Evolutionary conservation across 2,797 vertebrate species (phyloP), one percentile per base, ranked within the genome.

Genomic region (Balearica regulorum): DNA sequence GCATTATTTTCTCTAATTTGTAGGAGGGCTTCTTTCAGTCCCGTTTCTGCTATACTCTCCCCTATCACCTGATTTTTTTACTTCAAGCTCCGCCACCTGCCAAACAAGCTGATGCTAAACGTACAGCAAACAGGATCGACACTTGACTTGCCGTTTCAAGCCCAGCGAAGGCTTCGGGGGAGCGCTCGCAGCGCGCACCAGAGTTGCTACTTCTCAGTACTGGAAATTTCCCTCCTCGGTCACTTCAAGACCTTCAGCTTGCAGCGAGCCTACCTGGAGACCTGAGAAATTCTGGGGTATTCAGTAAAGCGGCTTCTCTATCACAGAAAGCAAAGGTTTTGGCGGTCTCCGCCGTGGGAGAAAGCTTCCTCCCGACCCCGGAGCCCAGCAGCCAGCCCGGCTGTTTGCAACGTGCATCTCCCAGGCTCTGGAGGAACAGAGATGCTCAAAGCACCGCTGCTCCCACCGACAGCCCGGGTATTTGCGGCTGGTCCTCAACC

Each of bases 321-420:
- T 5, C 10, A 37, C 0, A 1, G 26, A 60, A 85, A 83, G 64
- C n/a, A 94, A 81, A 48, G 31, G 33, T 66, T 25, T 48, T 6
- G 3, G 46, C 0, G 12, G 54, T 43, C 26, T 62, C 51, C 81
- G 44, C 31, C 0, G 3, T 0, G 18, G 75, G 8, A 90, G 19
- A 16, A 76, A 68, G 37, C 37, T 61, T 43, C 37, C 43, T 72
- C 41, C 54, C 0, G 0, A 51, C 31, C 64, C 7, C 11, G 4
- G 39, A 72, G 53, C 31, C 78, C 89, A 49, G 55, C 83, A 76
- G 49, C 55, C 78, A 24, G 26, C 33, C 46, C 2, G 3, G 53
- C 61, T 84, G 48, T 48, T 79, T 20, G 70, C 70, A 68, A 5
- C 2, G 7, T 2, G 2, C 49, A 29, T n/a, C 58, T 44, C 31